Evolutionary conservation across 2,888 invertebrate species (phyloP).

Genomic region (Chrysomela aeneicollis): DNA sequence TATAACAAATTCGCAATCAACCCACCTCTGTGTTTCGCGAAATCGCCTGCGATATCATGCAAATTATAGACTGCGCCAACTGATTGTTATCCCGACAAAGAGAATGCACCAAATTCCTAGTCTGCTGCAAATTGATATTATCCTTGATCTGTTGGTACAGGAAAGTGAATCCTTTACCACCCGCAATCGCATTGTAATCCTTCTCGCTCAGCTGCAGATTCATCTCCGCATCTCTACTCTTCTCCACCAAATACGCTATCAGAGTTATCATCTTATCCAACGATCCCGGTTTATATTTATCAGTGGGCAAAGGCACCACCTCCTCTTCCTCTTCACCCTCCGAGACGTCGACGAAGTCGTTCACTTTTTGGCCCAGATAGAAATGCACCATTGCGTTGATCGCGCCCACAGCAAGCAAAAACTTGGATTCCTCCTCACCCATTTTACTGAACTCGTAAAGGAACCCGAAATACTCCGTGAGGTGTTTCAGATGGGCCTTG

Average conservation of each 20-base stretch:
- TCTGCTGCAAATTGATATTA: constrained; percentile 90
- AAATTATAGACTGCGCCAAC: constrained; percentile 86
- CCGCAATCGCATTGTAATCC: constrained; percentile 84
- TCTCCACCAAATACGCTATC: constrained; percentile 87
- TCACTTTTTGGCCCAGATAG: constrained; percentile 85
- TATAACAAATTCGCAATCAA: constrained; percentile 17
- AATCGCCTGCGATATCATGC: constrained; percentile 90
- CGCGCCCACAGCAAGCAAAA: constrained; percentile 85
- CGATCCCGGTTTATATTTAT: constrained; percentile 88
- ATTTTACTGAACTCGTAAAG: constrained; percentile 93
- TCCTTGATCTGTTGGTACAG: constrained; percentile 94
- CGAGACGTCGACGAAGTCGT: constrained; percentile 76
- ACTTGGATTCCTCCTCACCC: constrained; percentile 92
- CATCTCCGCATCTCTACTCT: constrained; percentile 81
- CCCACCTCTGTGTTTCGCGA: constrained; percentile 87
- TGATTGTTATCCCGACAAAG: constrained; percentile 91
- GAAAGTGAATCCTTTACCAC: constrained; percentile 93
- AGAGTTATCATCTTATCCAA: constrained; percentile 95
- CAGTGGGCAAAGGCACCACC: constrained; percentile 69
- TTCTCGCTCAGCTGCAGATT: constrained; percentile 77
- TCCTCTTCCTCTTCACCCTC: constrained; percentile 71
- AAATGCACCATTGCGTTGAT: constrained; percentile 92
- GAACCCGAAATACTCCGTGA: constrained; percentile 92
- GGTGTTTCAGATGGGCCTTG: constrained; percentile 83
- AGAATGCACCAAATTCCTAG: constrained; percentile 89